Conservation (phyloP, 2,113 vertebrate genomes). For the Syrrhaptes paradoxus region DNA sequence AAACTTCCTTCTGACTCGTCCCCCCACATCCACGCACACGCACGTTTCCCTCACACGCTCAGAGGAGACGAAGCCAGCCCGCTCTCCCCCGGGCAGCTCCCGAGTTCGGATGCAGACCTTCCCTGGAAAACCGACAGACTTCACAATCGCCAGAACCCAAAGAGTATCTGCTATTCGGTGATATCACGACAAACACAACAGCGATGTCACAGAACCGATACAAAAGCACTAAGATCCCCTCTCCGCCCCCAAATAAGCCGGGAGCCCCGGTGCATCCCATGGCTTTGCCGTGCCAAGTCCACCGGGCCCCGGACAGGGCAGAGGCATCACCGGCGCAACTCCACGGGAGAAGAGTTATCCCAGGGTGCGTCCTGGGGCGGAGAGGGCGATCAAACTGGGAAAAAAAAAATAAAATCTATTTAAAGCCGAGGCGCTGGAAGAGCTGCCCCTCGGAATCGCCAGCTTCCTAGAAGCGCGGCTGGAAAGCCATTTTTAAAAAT, state of each 20-base stretch:
- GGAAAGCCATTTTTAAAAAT: conserved; percentile 56
- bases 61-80: not conserved
- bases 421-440: not conserved
- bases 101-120: not conserved
- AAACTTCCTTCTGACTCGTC: conserved; percentile 19
- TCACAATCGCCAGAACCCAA: not conserved
- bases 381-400: not conserved
- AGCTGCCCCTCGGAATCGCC: not conserved
- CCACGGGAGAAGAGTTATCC: not conserved
- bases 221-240: not conserved
- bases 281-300: not conserved
- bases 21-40: not conserved
- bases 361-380: not conserved
- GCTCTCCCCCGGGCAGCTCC: not conserved
- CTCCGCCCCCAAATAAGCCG: not conserved
- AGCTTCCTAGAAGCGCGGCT: not conserved
- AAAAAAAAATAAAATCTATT: not conserved
- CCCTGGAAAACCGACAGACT: not conserved
- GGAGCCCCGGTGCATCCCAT: not conserved
- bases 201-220: not conserved
- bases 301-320: not conserved
- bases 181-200: not conserved
- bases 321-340: not conserved
- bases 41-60: not conserved
- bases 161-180: not conserved